phyloP scores from a whole-genome alignment of 2,113 vertebrate genomes.

The Onychostoma macrolepis region DNA sequence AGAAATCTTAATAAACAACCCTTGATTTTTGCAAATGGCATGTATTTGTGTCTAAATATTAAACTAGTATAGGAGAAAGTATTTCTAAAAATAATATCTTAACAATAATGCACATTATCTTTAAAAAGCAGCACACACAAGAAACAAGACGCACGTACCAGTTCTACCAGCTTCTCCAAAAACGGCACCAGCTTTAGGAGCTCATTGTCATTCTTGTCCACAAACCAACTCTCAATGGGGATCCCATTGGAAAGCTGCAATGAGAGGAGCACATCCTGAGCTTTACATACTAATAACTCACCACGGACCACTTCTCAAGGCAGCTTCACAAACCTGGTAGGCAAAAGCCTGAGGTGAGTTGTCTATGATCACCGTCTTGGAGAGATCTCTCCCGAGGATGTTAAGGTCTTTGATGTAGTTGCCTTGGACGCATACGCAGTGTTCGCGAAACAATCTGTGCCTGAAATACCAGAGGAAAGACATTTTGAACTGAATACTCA shows the following conservation, averaged over 20 bases:
- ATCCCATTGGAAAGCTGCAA: constrained; percentile 97
- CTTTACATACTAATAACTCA: constrained; percentile 26
- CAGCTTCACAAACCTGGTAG: constrained; percentile 86
- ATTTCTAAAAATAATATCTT: background rate
- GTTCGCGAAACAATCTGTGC: constrained; percentile 97
- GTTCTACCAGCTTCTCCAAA: constrained; percentile 97
- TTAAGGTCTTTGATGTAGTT: constrained; percentile 99
- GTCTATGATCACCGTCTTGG: constrained; percentile 99
- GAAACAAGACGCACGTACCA: constrained; percentile 77
- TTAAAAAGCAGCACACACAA: constrained; percentile 9
- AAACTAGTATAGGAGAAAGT: background rate
- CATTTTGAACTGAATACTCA: background rate
- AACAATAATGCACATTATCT: background rate
- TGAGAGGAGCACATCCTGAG: constrained; percentile 32
- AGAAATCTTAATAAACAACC: background rate
- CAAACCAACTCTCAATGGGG: constrained; percentile 99
- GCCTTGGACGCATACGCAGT: constrained; percentile 98
- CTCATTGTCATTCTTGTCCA: constrained; percentile 99
- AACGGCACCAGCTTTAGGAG: constrained; percentile 98
- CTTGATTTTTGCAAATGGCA: background rate
- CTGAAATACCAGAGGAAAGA: constrained; percentile 67
- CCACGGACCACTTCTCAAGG: background rate
- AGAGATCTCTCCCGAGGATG: constrained; percentile 97
- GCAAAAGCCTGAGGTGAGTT: constrained; percentile 99
- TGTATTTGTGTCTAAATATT: background rate